Base-by-base conservation (phyloP, 2,888 invertebrate species). In the Cosmia trapezina region DNA sequence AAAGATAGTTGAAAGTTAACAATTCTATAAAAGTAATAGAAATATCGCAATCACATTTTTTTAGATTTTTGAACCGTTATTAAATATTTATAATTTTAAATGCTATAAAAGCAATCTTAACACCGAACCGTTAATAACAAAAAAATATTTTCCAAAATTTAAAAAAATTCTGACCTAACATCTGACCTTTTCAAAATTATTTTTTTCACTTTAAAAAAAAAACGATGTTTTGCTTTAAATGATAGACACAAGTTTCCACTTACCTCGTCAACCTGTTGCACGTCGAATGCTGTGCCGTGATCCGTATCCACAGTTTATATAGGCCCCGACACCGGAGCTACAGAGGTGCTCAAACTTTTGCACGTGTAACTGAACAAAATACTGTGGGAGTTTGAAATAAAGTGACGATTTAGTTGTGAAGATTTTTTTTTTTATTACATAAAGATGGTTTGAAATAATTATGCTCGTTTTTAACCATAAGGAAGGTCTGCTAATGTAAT, bases 251-350 rank as follows among this genome's bases (percentile, higher is more conserved):
- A 64, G 63, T 71, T 62, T 73, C 76, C 73, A 93, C 95, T 94
- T 87, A 95, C 95, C 94, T 92, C 84, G 78, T 81, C 83, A 89
- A 95, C 95, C 93, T 95, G 95, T 95, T 95, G 95, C 91, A 83
- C 65, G 72, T 81, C 76, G 93, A 96, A 94, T 95, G 94, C 86
- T 91, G 91, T 76, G 73, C 80, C 74, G 80, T 74, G 81, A 89
- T 84, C 89, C 81, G 88, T 77, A 80, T 62, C 80, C 78, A 76
- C 87, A 84, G 86, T 88, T 94, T 95, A 93, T 96, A 96, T 95
- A 95, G 91, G 88, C 78, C 89, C 84, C 86, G 87, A 85, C 89
- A 92, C 90, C 90, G 90, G 88, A 86, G 84, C 73, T 37, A 4
- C 67, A 68, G 73, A 19, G 93, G 8, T 78, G 57, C 91, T 88